A percentile compares a stretch with the other conserved stretches of the same genome.
These are phyloP conservation scores for Panonychus citri DNA, from an alignment of 1,140 invertebrate genomes.

Conservation along the genomic window DNA sequence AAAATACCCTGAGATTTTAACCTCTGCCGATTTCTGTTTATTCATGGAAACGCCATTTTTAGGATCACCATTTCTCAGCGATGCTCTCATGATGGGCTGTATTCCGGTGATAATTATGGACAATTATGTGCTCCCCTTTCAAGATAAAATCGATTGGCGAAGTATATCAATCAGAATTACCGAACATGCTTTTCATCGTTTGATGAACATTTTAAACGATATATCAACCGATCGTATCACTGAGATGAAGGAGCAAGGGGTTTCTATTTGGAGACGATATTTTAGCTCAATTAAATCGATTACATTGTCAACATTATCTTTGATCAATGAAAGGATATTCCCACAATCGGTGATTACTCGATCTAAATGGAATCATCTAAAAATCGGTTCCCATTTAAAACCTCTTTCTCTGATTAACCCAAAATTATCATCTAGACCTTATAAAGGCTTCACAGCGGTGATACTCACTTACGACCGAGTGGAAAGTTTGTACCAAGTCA, in stretches of 20 bases:
- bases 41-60: conserved; percentile 41
- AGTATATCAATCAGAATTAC: conserved; percentile 55
- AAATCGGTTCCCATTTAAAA: neutral
- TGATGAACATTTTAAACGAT: conserved; percentile 36
- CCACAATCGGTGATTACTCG: conserved; percentile 50
- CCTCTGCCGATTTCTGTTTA: conserved; percentile 49
- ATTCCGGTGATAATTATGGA: conserved; percentile 64
- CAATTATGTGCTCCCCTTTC: conserved; percentile 55
- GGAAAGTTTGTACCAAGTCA: conserved; percentile 62
- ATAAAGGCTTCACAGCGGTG: conserved; percentile 67
- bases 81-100: conserved; percentile 57
- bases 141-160: conserved; percentile 56
- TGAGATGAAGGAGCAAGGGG: conserved; percentile 30
- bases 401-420: conserved; percentile 4
- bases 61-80: conserved; percentile 46
- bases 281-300: conserved; percentile 57
- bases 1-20: conserved; percentile 8
- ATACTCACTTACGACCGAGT: conserved; percentile 71
- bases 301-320: conserved; percentile 53
- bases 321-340: conserved; percentile 77
- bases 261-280: conserved; percentile 55
- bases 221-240: conserved; percentile 19
- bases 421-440: neutral
- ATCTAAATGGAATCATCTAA: conserved; percentile 60
- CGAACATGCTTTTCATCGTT: conserved; percentile 48